phyloP scores from a whole-genome alignment of 2,888 invertebrate species.

The Teinopalpus imperialis region DNA sequence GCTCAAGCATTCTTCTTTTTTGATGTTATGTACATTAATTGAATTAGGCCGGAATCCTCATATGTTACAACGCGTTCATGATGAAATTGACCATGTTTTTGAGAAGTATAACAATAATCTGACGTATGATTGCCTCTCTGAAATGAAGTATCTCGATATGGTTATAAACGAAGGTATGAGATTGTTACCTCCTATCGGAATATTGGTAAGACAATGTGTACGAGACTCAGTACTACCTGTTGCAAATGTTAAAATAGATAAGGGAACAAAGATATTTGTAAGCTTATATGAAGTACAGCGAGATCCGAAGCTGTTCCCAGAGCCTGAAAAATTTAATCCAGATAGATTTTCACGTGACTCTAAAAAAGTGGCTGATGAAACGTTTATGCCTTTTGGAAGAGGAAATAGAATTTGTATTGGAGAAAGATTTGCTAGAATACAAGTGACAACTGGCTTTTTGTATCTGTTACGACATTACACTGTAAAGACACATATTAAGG shows the following conservation, averaged over 20 bases:
- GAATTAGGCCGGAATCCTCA: constrained; percentile 52
- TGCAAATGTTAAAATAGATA: constrained; percentile 49
- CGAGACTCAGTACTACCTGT: constrained; percentile 47
- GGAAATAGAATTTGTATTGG: constrained; percentile 70
- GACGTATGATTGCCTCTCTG: constrained; percentile 42
- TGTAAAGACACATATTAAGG: too few relatives aligned
- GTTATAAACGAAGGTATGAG: constrained; percentile 50
- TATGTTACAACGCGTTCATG: constrained; percentile 43
- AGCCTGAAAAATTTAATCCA: constrained; percentile 66
- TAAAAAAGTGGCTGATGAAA: constrained; percentile 39
- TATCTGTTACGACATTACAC: constrained; percentile 27
- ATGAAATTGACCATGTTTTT: constrained; percentile 50
- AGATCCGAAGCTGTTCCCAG: constrained; percentile 57
- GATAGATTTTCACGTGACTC: constrained; percentile 47
- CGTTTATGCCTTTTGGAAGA: constrained; percentile 67
- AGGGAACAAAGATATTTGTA: constrained; percentile 45
- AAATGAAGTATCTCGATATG: constrained; percentile 53
- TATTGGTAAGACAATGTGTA: constrained; percentile 41
- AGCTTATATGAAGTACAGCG: constrained; percentile 55
- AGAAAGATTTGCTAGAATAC: constrained; percentile 47
- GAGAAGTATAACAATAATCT: constrained; percentile 38
- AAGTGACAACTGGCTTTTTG: constrained; percentile 38
- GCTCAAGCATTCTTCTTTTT: constrained; percentile 62
- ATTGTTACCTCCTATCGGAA: constrained; percentile 49
- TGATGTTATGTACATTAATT: constrained; percentile 44